phyloP scores from a whole-genome alignment of 2,113 vertebrate genomes.

The Desmodus rotundus region DNA sequence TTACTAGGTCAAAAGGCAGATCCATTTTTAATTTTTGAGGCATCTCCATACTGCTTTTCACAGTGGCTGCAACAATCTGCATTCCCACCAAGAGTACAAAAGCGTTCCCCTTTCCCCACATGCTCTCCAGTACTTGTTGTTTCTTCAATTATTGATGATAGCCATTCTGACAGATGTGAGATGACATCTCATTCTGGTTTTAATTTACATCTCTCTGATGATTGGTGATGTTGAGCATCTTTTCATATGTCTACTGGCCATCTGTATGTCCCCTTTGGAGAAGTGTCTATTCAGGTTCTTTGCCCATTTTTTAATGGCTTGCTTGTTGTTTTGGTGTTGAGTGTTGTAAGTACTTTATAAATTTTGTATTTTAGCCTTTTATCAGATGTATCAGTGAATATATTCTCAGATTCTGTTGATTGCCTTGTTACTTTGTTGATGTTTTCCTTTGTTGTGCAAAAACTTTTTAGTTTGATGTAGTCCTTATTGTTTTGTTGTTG shows the following conservation, averaged over 20 bases:
- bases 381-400: not conserved
- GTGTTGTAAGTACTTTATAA: not conserved
- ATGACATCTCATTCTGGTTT: no score
- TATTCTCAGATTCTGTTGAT: not conserved
- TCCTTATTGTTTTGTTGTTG: no score
- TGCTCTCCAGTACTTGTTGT: no score
- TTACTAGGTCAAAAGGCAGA: not conserved
- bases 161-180: no score
- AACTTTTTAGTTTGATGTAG: not conserved
- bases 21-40: not conserved
- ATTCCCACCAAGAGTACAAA: not conserved
- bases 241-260: not conserved
- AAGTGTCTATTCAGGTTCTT: not conserved
- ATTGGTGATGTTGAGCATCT: not conserved
- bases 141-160: no score
- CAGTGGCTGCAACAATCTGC: not conserved
- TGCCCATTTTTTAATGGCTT: not conserved
- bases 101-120: no score
- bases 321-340: not conserved
- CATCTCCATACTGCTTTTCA: not conserved
- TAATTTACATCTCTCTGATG: no score
- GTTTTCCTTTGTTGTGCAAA: not conserved
- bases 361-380: not conserved
- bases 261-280: not conserved
- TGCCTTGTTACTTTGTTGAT: not conserved